Percentiles rank a stretch among this genome's conserved stretches.
phyloP scores from a whole-genome alignment of 2,113 vertebrate species.

The Pomatorhinus ruficollis region DNA sequence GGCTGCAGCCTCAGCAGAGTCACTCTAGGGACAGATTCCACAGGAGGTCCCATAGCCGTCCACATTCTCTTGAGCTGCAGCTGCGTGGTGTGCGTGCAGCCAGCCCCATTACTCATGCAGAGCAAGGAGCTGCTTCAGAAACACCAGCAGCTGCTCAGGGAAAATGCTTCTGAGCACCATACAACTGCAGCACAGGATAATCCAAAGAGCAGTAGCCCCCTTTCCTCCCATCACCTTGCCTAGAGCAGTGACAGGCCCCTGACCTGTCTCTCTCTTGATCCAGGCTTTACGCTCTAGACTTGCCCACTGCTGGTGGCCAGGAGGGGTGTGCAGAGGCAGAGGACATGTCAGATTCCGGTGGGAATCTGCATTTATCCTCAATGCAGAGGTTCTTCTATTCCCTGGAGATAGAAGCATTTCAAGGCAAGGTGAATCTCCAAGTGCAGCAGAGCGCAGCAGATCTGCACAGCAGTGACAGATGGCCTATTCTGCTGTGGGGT shows the following conservation, averaged over 20 bases:
- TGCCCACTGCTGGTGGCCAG: not conserved
- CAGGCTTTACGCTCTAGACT: not conserved
- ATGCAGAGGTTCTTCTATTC: not conserved
- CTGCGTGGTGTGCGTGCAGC: not conserved
- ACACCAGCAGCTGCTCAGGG: not conserved
- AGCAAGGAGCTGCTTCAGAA: constrained; percentile 16
- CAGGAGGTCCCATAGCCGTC: not conserved
- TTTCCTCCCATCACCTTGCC: not conserved
- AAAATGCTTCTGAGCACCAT: not conserved
- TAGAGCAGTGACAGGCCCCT: not conserved
- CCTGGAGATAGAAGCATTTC: not conserved
- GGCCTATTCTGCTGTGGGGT: not conserved
- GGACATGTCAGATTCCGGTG: not conserved
- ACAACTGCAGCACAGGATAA: fast-evolving
- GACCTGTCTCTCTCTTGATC: not conserved
- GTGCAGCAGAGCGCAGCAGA: not conserved
- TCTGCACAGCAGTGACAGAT: not conserved
- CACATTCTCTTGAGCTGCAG: not conserved
- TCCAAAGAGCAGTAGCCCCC: not conserved
- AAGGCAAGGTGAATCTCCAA: not conserved
- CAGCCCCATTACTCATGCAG: not conserved
- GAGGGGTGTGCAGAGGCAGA: not conserved
- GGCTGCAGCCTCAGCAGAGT: not conserved
- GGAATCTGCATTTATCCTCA: fast-evolving
- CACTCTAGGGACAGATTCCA: not conserved